These are phyloP conservation scores for Acleris sparsana DNA, from an alignment of 2,888 invertebrate genomes.

Conservation along the genomic window DNA sequence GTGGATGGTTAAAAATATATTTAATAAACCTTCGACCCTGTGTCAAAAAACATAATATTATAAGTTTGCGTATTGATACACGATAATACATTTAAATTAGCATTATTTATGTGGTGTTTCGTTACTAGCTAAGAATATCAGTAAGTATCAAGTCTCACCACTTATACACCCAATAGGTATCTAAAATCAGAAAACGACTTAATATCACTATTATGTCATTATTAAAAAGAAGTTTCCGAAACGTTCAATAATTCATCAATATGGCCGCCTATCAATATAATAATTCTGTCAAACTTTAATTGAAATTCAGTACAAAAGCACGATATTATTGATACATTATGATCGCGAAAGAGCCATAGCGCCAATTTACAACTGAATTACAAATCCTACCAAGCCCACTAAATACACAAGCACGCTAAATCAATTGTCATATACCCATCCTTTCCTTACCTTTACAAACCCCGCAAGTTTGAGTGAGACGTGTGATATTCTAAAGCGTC, in stretches of 20 bases:
- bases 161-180: slow-evolving; percentile 6
- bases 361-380: slow-evolving; percentile 81
- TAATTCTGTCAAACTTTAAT: slow-evolving; percentile 82
- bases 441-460: slow-evolving; percentile 41
- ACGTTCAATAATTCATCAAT: slow-evolving; percentile 71
- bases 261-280: slow-evolving; percentile 75
- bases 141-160: background rate
- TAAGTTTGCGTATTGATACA: too few species aligned
- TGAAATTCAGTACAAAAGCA: slow-evolving; percentile 75
- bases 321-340: slow-evolving; percentile 82
- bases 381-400: slow-evolving; percentile 76
- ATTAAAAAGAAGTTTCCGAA: slow-evolving; percentile 53
- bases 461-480: slow-evolving; percentile 47
- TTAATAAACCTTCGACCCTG: background rate
- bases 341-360: slow-evolving; percentile 75
- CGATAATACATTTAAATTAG: too few species aligned
- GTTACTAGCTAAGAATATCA: background rate
- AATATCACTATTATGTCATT: slow-evolving; percentile 55
- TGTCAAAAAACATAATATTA: too few species aligned
- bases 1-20: too few species aligned
- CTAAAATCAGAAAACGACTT: slow-evolving; percentile 44
- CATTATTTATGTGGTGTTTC: too few species aligned
- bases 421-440: slow-evolving; percentile 65
- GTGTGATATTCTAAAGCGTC: slow-evolving; percentile 48
- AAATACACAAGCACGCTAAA: slow-evolving; percentile 80